Percentiles rank a stretch among this genome's conserved stretches.
Conservation (phyloP, 2,888 invertebrate species). For the Aphrophora alni region DNA sequence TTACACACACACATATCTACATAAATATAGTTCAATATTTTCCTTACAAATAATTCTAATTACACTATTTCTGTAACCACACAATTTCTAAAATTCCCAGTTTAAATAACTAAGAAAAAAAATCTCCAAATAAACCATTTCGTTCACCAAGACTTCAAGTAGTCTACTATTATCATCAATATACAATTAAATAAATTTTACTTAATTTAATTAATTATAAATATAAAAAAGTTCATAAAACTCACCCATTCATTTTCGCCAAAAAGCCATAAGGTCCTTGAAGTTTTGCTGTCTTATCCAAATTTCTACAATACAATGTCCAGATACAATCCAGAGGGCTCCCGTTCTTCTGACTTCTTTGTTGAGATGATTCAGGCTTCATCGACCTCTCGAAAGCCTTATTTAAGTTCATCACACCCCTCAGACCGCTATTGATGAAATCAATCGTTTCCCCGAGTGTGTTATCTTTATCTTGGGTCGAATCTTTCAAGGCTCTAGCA, state of each 20-base stretch:
- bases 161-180: too few species aligned
- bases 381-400: slow-evolving; percentile 64
- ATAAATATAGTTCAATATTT: too few species aligned
- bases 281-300: slow-evolving; percentile 62
- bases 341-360: slow-evolving; percentile 54
- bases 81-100: too few species aligned
- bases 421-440: slow-evolving; percentile 63
- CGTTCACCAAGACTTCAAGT: too few species aligned
- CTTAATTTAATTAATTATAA: too few species aligned
- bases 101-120: too few species aligned
- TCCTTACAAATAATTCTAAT: too few species aligned
- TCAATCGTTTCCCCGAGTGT: slow-evolving; percentile 61
- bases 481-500: slow-evolving; percentile 33
- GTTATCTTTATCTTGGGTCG: slow-evolving; percentile 47
- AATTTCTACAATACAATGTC: slow-evolving; percentile 65
- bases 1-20: too few species aligned
- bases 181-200: too few species aligned
- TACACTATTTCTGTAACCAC: too few species aligned
- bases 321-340: slow-evolving; percentile 65
- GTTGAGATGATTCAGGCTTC: slow-evolving; percentile 53
- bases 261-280: slow-evolving; percentile 64
- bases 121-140: too few species aligned
- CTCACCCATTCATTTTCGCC: slow-evolving; percentile 67
- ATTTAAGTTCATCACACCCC: slow-evolving; percentile 64
- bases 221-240: too few species aligned